Evolutionary conservation across 2,797 vertebrate genomes (phyloP).

Genomic region (Cirrhinus molitorella): DNA sequence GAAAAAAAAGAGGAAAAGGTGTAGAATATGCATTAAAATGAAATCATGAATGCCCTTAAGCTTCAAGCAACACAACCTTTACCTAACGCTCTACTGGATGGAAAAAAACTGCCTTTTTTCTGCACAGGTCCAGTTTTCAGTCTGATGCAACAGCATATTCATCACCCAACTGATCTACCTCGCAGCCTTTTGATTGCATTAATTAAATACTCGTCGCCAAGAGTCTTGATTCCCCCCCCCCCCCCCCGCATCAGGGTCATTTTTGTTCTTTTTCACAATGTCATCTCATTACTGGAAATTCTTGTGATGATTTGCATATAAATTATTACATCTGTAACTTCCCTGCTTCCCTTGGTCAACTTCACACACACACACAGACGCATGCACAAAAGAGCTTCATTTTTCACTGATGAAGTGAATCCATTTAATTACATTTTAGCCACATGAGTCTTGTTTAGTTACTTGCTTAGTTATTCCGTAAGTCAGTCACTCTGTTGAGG

Average conservation of each 20-base stretch:
- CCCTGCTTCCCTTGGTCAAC: slow-evolving; percentile 57
- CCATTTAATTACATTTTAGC: slow-evolving; percentile 46
- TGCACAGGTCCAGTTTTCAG: slow-evolving; percentile 39
- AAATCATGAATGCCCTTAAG: slow-evolving; percentile 62
- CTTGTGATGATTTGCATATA: slow-evolving; percentile 66
- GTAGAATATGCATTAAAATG: slow-evolving; percentile 59
- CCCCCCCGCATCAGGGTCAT: slow-evolving; percentile 56
- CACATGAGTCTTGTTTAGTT: slow-evolving; percentile 41
- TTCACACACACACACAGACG: slow-evolving; percentile 39
- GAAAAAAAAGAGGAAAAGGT: slow-evolving; percentile 13
- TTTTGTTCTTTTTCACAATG: slow-evolving; percentile 66
- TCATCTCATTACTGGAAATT: slow-evolving; percentile 65
- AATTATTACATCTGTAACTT: slow-evolving; percentile 65
- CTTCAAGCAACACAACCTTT: slow-evolving; percentile 57
- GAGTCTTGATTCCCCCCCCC: no score
- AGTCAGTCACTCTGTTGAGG: slow-evolving; percentile 23
- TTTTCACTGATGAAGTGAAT: slow-evolving; percentile 52
- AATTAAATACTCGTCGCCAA: slow-evolving; percentile 60
- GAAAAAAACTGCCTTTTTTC: slow-evolving; percentile 6
- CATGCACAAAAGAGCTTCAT: slow-evolving; percentile 31
- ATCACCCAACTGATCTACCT: slow-evolving; percentile 64
- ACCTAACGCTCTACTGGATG: slow-evolving; percentile 45
- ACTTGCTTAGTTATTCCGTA: slow-evolving; percentile 34
- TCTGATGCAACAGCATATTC: slow-evolving; percentile 59
- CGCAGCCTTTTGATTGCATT: slow-evolving; percentile 60